These are phyloP conservation scores for Magallana gigas DNA, from an alignment of 1,140 invertebrate species.

Conservation along the genomic window DNA sequence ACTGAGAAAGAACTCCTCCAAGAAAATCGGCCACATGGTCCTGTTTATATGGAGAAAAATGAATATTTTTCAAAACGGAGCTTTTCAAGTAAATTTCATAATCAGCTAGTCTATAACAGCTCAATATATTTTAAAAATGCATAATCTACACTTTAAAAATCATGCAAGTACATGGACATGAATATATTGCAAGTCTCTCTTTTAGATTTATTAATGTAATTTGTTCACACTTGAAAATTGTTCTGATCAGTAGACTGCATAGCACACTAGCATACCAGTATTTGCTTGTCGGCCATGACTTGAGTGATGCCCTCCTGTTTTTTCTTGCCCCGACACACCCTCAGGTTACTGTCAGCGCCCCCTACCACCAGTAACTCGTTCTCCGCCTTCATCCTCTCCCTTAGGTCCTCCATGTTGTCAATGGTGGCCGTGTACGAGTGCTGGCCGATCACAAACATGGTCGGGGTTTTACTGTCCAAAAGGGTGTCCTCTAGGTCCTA, in stretches of 20 bases:
- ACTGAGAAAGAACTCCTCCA: conserved; percentile 72
- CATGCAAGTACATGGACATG: too few species aligned
- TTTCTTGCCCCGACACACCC: conserved; percentile 86
- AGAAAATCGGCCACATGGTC: conserved; percentile 76
- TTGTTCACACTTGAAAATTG: too few species aligned
- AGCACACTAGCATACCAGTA: conserved; percentile 77
- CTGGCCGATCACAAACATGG: conserved; percentile 90
- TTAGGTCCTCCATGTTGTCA: conserved; percentile 88
- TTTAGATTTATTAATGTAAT: too few species aligned
- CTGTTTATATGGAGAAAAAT: conserved; percentile 53
- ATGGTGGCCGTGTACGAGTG: conserved; percentile 83
- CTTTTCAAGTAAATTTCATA: too few species aligned
- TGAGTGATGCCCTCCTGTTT: conserved; percentile 88
- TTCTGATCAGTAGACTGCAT: too few species aligned
- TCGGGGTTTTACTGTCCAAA: conserved; percentile 87
- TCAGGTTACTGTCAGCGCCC: conserved; percentile 88
- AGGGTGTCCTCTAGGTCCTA: conserved; percentile 87
- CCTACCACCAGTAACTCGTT: conserved; percentile 90
- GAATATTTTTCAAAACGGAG: background rate
- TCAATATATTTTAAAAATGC: too few species aligned
- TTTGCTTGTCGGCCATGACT: conserved; percentile 88
- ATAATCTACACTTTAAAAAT: too few species aligned
- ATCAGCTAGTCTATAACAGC: too few species aligned
- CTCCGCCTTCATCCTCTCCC: conserved; percentile 87
- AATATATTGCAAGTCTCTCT: too few species aligned